Base-by-base conservation (phyloP, 2,888 invertebrate species). In the Diloba caeruleocephala region DNA sequence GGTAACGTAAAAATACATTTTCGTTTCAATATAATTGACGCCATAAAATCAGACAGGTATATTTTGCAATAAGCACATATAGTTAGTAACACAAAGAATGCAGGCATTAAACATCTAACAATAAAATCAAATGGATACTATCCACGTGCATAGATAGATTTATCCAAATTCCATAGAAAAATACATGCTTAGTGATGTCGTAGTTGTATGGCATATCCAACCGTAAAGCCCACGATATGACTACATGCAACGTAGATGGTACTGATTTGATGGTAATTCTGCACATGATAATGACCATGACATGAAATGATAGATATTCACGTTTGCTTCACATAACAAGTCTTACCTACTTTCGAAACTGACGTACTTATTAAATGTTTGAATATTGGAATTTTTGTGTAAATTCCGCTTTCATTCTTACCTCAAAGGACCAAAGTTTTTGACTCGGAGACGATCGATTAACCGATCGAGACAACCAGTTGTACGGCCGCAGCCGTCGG, bases 401-500 rank as follows among this genome's bases (percentile, higher is more conserved):
- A 67, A 62, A 71, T 70, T 77, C 71, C 73, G 70, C 76, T 72
- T 65, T 78, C 82, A 75, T 82, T 85, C 91, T 92, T 92, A 92
- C 92, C 92, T 92, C 85, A 86, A 84, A 79, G 86, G 89, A 89
- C 84, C 88, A 89, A 91, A 80, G 88, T 89, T 90, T 92, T 91
- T 91, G 90, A 91, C 84, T 71, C 89, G 91, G 73, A 90, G 90
- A 65, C 87, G 90, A 83, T 86, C 86, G 90, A 89, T 79, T 78
- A 90, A 86, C 67, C 90, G 89, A 87, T 84, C 88, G 82, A 92
- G 86, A 89, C 89, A 91, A 89, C 88, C 81, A 78, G 88, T 78
- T 58, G 87, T 85, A 81, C 87, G 88, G 87, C 86, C 87, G 77
- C 91, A 89, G 86, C 89, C 88, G 87, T 90, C 91, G 60, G 90